Conservation (phyloP, 2,888 invertebrate genomes). For the Lomographa bimaculata region DNA sequence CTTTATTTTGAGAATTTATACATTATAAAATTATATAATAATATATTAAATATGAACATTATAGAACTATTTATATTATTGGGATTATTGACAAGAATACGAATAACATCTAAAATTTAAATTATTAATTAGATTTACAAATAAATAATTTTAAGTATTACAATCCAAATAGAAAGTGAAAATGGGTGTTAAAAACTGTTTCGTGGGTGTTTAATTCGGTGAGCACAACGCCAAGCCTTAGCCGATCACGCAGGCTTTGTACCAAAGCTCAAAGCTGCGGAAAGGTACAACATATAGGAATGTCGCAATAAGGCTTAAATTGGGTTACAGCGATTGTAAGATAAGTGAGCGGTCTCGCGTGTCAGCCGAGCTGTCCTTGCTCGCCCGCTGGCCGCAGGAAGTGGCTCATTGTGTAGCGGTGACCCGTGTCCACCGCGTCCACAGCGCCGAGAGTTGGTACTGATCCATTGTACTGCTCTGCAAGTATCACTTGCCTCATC, state of each 20-base stretch:
- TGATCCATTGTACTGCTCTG: conserved; percentile 27
- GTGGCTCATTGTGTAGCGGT: conserved; percentile 70
- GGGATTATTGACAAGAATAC: too few species aligned
- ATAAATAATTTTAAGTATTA: too few species aligned
- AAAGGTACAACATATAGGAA: conserved; percentile 17
- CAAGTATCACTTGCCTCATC: conserved; percentile 19
- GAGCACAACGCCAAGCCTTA: conserved; percentile 14
- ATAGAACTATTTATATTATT: too few species aligned
- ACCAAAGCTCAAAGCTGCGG: conserved; percentile 8
- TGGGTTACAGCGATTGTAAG: conserved; percentile 43
- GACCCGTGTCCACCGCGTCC: conserved; percentile 66
- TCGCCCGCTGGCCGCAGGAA: conserved; percentile 66
- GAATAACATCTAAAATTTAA: too few species aligned
- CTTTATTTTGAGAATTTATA: too few species aligned
- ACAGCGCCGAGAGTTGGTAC: conserved; percentile 32
- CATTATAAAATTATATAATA: too few species aligned
- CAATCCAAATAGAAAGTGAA: conserved; percentile 1
- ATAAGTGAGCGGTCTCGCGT: conserved; percentile 51
- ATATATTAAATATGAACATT: too few species aligned
- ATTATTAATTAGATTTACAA: too few species aligned
- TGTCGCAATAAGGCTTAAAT: conserved; percentile 33
- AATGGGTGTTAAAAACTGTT: not conserved
- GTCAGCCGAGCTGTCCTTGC: conserved; percentile 69
- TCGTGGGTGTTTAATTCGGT: too few species aligned
- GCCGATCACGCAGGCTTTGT: conserved; percentile 24